These are phyloP conservation scores for Petrocephalus zakoni DNA, from an alignment of 2,113 vertebrate species.

Conservation along the genomic window DNA sequence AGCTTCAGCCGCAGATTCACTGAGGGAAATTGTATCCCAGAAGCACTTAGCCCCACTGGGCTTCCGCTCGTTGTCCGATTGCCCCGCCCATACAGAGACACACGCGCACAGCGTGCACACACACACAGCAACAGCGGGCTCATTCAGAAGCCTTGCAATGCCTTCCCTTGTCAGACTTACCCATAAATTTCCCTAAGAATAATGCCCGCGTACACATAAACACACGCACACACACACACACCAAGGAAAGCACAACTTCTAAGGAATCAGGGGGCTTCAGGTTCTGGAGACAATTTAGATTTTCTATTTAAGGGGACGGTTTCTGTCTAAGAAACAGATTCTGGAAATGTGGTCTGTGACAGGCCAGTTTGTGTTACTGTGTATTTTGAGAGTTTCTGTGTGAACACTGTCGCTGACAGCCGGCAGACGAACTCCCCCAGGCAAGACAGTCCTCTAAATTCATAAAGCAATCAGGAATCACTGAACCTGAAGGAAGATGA, in stretches of 20 bases:
- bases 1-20: background rate
- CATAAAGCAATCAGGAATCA: background rate
- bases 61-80: background rate
- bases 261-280: background rate
- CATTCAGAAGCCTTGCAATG: background rate
- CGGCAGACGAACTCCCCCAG: background rate
- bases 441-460: background rate
- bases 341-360: background rate
- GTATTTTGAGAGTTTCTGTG: background rate
- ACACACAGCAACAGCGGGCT: background rate
- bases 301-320: background rate
- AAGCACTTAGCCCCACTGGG: background rate
- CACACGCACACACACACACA: background rate
- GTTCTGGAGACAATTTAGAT: background rate
- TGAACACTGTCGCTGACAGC: background rate
- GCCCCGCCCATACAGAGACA: slow-evolving; percentile 1
- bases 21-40: background rate
- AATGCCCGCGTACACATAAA: background rate
- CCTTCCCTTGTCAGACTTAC: background rate
- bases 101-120: background rate
- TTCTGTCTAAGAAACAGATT: background rate
- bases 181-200: background rate
- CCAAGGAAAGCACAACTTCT: background rate
- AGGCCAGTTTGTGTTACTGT: background rate
- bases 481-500: background rate